phyloP scores from a whole-genome alignment of 2,797 vertebrate species.

The Smutsia gigantea region DNA sequence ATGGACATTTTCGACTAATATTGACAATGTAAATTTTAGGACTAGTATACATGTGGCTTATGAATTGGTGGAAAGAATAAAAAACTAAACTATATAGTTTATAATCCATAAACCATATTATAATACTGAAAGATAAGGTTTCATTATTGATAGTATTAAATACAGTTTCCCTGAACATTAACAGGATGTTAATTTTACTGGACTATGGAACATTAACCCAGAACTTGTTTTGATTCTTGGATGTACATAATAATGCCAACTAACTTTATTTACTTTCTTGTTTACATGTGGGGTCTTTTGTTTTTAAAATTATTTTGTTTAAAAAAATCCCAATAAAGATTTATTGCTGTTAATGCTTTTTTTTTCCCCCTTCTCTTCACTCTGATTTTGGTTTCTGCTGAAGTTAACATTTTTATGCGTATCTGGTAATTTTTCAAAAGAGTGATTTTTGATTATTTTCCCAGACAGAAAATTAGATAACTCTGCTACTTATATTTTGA shows the following conservation, averaged over 20 bases:
- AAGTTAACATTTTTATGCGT: slow-evolving; percentile 18
- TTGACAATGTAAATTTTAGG: background rate
- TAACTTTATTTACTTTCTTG: slow-evolving; percentile 70
- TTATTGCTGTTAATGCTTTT: slow-evolving; percentile 69
- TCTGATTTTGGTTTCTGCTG: slow-evolving; percentile 30
- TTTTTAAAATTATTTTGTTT: slow-evolving; percentile 84
- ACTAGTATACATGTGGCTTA: background rate
- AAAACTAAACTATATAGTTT: background rate
- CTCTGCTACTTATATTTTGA: slow-evolving; percentile 9
- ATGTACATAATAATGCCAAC: slow-evolving; percentile 70
- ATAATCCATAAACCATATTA: background rate
- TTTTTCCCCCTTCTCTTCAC: background rate
- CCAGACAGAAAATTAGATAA: background rate
- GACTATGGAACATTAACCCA: slow-evolving; percentile 56
- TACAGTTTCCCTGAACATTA: background rate
- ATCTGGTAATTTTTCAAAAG: slow-evolving; percentile 29
- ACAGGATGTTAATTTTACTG: slow-evolving; percentile 37
- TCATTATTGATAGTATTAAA: background rate
- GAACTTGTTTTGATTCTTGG: slow-evolving; percentile 67
- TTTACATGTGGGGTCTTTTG: slow-evolving; percentile 70
- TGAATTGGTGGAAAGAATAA: background rate
- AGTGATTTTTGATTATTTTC: slow-evolving; percentile 48
- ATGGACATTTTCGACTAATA: background rate
- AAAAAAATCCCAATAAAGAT: slow-evolving; percentile 86
- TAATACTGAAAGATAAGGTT: slow-evolving; percentile 26